Evolutionary conservation across 2,888 invertebrate genomes (phyloP).

Genomic region (Leptinotarsa tumamoca): DNA sequence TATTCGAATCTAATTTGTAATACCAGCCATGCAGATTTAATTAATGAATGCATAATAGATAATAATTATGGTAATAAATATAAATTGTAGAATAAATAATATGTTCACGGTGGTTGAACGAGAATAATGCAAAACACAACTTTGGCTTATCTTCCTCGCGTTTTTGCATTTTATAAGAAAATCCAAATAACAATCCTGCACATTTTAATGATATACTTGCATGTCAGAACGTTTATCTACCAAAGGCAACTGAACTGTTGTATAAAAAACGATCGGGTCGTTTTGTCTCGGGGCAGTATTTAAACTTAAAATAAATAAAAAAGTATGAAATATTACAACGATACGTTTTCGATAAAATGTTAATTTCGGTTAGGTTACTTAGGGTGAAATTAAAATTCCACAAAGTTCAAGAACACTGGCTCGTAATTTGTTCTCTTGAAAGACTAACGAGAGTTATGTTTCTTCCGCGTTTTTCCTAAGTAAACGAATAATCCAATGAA

Average conservation of each 20-base stretch:
- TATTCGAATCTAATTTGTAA: constrained; percentile 14
- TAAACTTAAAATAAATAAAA: neutral
- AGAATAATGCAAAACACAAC: constrained; percentile 51
- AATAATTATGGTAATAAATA: constrained; percentile 31
- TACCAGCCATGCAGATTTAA: constrained; percentile 22
- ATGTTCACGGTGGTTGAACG: constrained; percentile 50
- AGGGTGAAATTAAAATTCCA: neutral
- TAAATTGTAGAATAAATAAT: constrained; percentile 33
- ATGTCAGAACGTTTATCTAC: constrained; percentile 48
- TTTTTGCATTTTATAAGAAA: constrained; percentile 51
- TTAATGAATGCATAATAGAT: constrained; percentile 32
- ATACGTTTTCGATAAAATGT: neutral
- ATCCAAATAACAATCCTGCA: constrained; percentile 50
- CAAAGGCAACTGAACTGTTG: constrained; percentile 48
- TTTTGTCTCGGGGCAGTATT: constrained; percentile 12
- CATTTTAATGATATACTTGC: constrained; percentile 50
- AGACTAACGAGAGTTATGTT: too few relatives aligned
- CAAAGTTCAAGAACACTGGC: neutral
- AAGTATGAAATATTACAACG: neutral
- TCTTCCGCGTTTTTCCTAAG: too few relatives aligned
- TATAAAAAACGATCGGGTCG: constrained; percentile 22
- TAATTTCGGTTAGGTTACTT: constrained; percentile 5
- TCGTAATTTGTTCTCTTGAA: neutral
- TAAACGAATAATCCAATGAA: too few relatives aligned
- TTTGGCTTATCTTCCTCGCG: constrained; percentile 46